Evolutionary conservation across 2,113 vertebrate genomes (phyloP).

Genomic region (Heteronetta atricapilla): DNA sequence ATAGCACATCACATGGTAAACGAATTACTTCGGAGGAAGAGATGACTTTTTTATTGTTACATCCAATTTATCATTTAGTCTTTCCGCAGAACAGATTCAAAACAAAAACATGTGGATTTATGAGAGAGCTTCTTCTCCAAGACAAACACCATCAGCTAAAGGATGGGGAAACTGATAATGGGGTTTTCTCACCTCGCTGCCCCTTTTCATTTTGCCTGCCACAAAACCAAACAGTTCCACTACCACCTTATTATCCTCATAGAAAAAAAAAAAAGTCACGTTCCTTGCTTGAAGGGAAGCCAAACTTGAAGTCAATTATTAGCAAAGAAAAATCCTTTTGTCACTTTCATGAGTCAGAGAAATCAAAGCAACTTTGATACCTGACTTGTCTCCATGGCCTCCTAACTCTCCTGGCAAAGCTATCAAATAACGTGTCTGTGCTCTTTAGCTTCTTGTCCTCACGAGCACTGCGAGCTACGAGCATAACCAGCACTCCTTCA

Average conservation of each 20-base stretch:
- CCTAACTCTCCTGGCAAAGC: background rate
- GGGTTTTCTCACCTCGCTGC: background rate
- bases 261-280: background rate
- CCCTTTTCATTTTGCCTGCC: background rate
- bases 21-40: background rate
- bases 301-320: background rate
- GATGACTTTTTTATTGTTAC: background rate
- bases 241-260: background rate
- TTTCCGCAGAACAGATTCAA: background rate
- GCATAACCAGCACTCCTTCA: background rate
- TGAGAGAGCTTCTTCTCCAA: background rate
- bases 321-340: slow-evolving; percentile 5
- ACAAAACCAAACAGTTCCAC: background rate
- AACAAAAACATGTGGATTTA: background rate
- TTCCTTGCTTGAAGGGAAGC: background rate
- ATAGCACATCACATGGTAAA: background rate
- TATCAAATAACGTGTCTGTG: background rate
- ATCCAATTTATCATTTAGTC: background rate
- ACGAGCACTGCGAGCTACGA: background rate
- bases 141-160: background rate
- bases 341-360: background rate
- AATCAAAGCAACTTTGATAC: slow-evolving; percentile 52
- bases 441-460: background rate
- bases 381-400: background rate
- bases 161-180: background rate